These are phyloP conservation scores for Hydropsyche betteni DNA, from an alignment of 2,888 invertebrate genomes.

Conservation along the genomic window DNA sequence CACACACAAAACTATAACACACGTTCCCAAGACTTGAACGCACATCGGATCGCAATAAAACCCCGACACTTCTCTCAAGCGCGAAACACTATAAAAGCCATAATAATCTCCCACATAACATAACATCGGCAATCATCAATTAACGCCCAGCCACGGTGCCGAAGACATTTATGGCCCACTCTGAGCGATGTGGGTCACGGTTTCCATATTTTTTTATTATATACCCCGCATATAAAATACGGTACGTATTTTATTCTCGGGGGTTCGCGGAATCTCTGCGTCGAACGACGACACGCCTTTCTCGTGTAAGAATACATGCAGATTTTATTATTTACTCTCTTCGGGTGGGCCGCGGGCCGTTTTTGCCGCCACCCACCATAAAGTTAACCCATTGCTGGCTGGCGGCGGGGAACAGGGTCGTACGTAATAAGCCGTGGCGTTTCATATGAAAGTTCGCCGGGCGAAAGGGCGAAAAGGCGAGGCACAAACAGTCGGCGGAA, in stretches of 20 bases:
- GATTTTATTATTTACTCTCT: constrained; percentile 51
- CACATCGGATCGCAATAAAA: too few species aligned
- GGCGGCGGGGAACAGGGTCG: neutral
- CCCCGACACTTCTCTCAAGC: too few species aligned
- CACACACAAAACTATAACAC: too few species aligned
- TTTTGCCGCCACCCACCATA: neutral
- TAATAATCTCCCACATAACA: too few species aligned
- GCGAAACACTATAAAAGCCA: too few species aligned
- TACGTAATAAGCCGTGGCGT: constrained; percentile 25
- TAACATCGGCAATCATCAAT: constrained; percentile 15
- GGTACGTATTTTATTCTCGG: neutral
- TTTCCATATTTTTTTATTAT: neutral
- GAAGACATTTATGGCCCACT: constrained; percentile 36
- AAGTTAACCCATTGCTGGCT: neutral
- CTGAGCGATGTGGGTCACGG: constrained; percentile 46
- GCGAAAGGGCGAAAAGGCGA: constrained; percentile 13
- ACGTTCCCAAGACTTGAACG: too few species aligned
- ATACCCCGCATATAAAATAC: neutral
- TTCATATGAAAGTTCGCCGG: constrained; percentile 23
- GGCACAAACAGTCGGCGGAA: constrained; percentile 14
- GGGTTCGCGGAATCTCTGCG: constrained; percentile 42
- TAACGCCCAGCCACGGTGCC: constrained; percentile 17
- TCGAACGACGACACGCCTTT: constrained; percentile 52
- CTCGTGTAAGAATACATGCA: constrained; percentile 51
- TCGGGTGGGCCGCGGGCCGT: constrained; percentile 19